These are phyloP conservation scores for Phyllostomus hastatus DNA, from an alignment of 2,113 vertebrate species.

Conservation along the genomic window DNA sequence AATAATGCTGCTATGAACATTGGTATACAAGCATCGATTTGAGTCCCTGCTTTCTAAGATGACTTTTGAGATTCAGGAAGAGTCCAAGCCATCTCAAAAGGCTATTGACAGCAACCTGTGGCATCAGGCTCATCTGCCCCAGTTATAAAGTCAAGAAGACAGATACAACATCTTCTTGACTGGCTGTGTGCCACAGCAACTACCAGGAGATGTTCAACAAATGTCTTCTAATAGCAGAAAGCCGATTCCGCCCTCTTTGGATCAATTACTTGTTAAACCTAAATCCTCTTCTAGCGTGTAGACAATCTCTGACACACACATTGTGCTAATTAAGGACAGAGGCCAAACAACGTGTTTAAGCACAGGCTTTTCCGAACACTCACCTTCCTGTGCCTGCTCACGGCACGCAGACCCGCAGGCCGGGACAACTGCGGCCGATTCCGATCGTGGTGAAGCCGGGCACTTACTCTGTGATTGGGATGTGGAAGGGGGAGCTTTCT, in stretches of 20 bases:
- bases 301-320: neutral
- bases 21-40: neutral
- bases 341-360: slow-evolving; percentile 49
- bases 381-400: slow-evolving; percentile 57
- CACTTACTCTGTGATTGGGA: slow-evolving; percentile 81
- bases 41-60: neutral
- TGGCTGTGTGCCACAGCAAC: neutral
- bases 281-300: neutral
- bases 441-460: slow-evolving; percentile 75
- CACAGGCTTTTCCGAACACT: slow-evolving; percentile 37
- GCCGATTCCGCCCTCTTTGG: neutral
- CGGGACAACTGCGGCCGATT: neutral
- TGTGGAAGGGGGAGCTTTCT: slow-evolving; percentile 81
- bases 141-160: neutral
- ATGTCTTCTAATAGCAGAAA: slow-evolving; percentile 12
- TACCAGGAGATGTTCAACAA: neutral
- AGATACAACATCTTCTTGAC: neutral
- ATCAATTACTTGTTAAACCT: neutral
- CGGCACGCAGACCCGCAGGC: slow-evolving; percentile 37
- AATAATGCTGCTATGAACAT: neutral
- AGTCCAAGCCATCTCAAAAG: neutral
- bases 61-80: neutral
- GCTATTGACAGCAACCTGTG: neutral
- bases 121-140: neutral
- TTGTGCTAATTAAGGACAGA: slow-evolving; percentile 25